Percentiles rank a stretch among this genome's conserved stretches.
Conservation (phyloP, 2,888 invertebrate genomes). For the Cheilosia vulpina region DNA sequence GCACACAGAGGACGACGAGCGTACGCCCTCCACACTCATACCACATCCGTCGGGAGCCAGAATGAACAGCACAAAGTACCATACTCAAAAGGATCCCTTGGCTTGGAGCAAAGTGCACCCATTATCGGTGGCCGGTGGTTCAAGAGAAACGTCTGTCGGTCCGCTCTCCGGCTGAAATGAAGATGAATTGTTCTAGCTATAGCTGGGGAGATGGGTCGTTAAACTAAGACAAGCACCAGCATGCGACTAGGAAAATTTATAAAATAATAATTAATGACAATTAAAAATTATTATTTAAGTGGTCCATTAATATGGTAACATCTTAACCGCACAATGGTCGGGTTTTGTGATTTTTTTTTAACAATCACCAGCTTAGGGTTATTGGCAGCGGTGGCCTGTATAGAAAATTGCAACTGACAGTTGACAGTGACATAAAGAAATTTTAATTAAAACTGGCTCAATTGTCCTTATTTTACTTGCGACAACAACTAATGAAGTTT, state of each 20-base stretch:
- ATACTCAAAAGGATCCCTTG: slow-evolving; percentile 4
- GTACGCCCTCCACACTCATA: neutral
- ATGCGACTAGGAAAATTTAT: slow-evolving; percentile 22
- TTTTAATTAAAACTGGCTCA: slow-evolving; percentile 36
- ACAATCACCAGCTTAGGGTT: neutral
- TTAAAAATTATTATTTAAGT: slow-evolving; percentile 61
- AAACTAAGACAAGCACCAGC: slow-evolving; percentile 10
- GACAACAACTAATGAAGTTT: slow-evolving; percentile 41
- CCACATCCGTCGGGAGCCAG: neutral
- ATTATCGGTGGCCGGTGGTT: slow-evolving; percentile 9
- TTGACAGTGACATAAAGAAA: slow-evolving; percentile 22
- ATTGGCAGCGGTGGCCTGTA: slow-evolving; percentile 3
- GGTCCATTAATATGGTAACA: slow-evolving; percentile 22
- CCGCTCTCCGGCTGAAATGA: slow-evolving; percentile 23
- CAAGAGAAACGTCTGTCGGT: slow-evolving; percentile 10
- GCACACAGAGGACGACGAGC: neutral
- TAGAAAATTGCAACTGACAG: slow-evolving; percentile 39
- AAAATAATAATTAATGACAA: slow-evolving; percentile 54
- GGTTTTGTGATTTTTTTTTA: slow-evolving; percentile 5
- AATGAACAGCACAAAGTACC: slow-evolving; percentile 16
- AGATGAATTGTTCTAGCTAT: slow-evolving; percentile 40
- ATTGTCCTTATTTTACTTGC: slow-evolving; percentile 37
- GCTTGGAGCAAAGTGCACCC: slow-evolving; percentile 6
- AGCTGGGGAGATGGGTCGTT: neutral
- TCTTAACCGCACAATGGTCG: neutral